Evolutionary conservation across 2,113 vertebrate genomes (phyloP).

Genomic region (Grus americana): DNA sequence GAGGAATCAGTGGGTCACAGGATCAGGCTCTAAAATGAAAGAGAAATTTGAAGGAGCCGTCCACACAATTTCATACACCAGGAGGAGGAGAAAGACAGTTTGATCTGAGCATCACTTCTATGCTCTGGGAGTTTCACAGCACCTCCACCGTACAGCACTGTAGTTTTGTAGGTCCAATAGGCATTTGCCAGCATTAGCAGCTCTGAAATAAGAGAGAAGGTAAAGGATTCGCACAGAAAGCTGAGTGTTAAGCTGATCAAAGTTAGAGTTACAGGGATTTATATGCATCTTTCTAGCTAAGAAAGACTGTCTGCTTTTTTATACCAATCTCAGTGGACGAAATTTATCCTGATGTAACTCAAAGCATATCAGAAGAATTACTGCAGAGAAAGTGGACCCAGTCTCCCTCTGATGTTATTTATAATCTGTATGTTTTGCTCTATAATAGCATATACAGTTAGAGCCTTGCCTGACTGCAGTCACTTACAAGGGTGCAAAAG

Average conservation of each 20-base stretch:
- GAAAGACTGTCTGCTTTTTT: slow-evolving; percentile 40
- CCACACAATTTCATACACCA: slow-evolving; percentile 4
- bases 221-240: slow-evolving; percentile 55
- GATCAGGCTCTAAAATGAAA: slow-evolving; percentile 42
- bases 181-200: slow-evolving; percentile 61
- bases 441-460: slow-evolving; percentile 7
- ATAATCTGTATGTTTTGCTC: slow-evolving; percentile 63
- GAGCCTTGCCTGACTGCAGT: slow-evolving; percentile 19
- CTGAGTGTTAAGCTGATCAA: slow-evolving; percentile 64
- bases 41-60: slow-evolving; percentile 7
- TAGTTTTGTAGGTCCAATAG: slow-evolving; percentile 56
- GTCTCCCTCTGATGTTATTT: slow-evolving; percentile 63
- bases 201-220: slow-evolving; percentile 61
- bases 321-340: slow-evolving; percentile 48
- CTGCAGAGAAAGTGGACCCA: slow-evolving; percentile 34
- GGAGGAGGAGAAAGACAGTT: slow-evolving; percentile 11
- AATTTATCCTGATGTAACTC: slow-evolving; percentile 57
- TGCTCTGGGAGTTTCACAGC: slow-evolving; percentile 46
- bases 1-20: slow-evolving; percentile 22
- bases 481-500: slow-evolving; percentile 24
- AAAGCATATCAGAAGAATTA: slow-evolving; percentile 50
- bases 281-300: slow-evolving; percentile 52
- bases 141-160: slow-evolving; percentile 9
- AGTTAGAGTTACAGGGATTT: slow-evolving; percentile 62
- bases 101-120: slow-evolving; percentile 28